These are phyloP conservation scores for Dermolepida albohirtum DNA, from an alignment of 2,888 invertebrate species.

Conservation along the genomic window DNA sequence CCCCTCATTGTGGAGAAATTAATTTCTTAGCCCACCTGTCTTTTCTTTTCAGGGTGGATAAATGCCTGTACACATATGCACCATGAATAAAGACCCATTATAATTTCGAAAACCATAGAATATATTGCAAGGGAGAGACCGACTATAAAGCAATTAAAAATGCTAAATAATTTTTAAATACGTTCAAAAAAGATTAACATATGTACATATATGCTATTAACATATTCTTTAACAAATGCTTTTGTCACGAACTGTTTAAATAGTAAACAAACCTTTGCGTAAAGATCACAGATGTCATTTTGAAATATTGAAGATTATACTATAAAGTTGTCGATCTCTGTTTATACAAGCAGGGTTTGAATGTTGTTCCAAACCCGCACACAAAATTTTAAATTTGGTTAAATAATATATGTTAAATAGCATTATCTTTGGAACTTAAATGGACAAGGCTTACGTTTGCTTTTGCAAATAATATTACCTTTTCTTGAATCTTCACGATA, in stretches of 20 bases:
- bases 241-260: not conserved
- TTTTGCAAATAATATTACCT: no score
- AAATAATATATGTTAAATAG: no score
- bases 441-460: no score
- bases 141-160: conserved; percentile 27
- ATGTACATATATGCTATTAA: conserved; percentile 8
- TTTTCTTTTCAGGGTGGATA: conserved; percentile 48
- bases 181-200: not conserved
- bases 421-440: no score
- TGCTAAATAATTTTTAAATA: not conserved
- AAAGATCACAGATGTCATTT: no score
- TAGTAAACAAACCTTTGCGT: no score
- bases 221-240: conserved; percentile 14
- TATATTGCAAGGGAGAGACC: conserved; percentile 1
- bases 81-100: conserved; percentile 46
- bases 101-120: conserved; percentile 46
- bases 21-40: conserved; percentile 51
- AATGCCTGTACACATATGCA: conserved; percentile 42
- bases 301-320: no score
- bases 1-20: conserved; percentile 45
- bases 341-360: no score
- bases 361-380: no score
- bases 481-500: no score
- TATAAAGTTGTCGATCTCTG: no score
- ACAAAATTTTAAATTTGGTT: no score